phyloP scores from a whole-genome alignment of 2,888 invertebrate species.

The Junonia oenone region DNA sequence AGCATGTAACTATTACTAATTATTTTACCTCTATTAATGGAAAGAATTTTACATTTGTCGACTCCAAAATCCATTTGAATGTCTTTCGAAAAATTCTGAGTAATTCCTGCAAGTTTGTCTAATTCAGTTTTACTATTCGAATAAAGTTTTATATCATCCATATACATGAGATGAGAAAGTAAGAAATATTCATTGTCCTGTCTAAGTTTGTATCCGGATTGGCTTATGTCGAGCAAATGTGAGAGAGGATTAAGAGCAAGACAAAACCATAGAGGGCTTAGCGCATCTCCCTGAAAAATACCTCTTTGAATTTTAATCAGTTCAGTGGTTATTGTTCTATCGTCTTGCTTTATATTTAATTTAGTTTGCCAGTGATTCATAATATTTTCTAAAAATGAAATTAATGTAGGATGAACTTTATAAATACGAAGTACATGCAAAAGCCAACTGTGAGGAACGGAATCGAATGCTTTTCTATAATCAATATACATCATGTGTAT shows the following conservation, averaged over 20 bases:
- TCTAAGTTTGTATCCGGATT: background rate
- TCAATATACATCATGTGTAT: slow-evolving; percentile 29
- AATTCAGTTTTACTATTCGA: background rate
- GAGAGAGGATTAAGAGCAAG: too few relatives aligned
- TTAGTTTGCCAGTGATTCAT: slow-evolving; percentile 20
- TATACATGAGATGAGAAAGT: slow-evolving; percentile 4
- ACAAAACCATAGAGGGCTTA: too few relatives aligned
- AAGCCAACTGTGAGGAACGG: slow-evolving; percentile 31
- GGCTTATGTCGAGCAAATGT: background rate
- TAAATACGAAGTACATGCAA: slow-evolving; percentile 25
- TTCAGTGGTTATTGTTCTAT: slow-evolving; percentile 14
- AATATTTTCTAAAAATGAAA: slow-evolving; percentile 6
- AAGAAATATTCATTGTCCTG: background rate
- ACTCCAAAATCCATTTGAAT: slow-evolving; percentile 11
- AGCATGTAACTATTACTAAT: background rate
- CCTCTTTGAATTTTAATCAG: slow-evolving; percentile 24
- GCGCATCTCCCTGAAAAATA: slow-evolving; percentile 24
- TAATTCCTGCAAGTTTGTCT: background rate
- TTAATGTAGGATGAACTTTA: slow-evolving; percentile 25
- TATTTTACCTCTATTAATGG: background rate
- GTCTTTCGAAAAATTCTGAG: slow-evolving; percentile 8
- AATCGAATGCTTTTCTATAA: slow-evolving; percentile 33
- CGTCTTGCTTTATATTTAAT: slow-evolving; percentile 3
- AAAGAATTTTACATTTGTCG: slow-evolving; percentile 11
- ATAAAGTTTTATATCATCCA: slow-evolving; percentile 14